Percentiles rank a stretch among this genome's conserved stretches.
These are phyloP conservation scores for Holothuria leucospilota DNA, from an alignment of 53 echinoderm and acorn worm species.

Conservation along the genomic window DNA sequence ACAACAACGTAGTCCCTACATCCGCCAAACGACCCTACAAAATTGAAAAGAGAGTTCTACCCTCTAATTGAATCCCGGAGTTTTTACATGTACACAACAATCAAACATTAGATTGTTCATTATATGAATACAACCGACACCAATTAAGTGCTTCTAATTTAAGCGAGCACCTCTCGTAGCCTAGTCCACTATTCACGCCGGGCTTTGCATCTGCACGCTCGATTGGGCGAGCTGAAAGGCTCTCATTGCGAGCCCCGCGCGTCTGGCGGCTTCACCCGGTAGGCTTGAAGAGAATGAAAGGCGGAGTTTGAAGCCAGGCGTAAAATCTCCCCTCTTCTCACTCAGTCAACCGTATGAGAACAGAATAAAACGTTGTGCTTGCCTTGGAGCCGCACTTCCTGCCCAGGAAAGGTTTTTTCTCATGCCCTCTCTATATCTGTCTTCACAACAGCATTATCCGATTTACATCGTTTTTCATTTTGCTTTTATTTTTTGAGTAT, in stretches of 20 bases:
- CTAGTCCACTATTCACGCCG: constrained; percentile 22
- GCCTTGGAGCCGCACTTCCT: constrained; percentile 36
- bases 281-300: constrained; percentile 11
- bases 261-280: constrained; percentile 33
- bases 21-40: constrained; percentile 12
- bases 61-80: constrained; percentile 34
- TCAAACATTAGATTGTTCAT: constrained; percentile 19
- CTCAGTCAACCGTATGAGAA: constrained; percentile 10
- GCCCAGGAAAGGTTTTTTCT: background rate
- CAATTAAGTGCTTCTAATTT: constrained; percentile 43
- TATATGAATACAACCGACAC: constrained; percentile 26
- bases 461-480: constrained; percentile 7
- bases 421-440: background rate
- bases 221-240: constrained; percentile 23
- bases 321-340: constrained; percentile 32
- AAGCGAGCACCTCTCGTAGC: constrained; percentile 20
- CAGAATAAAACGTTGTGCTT: constrained; percentile 38
- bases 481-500: too few relatives aligned
- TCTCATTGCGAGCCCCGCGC: constrained; percentile 21
- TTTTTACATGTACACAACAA: constrained; percentile 14
- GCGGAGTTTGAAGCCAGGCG: constrained; percentile 28
- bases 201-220: constrained; percentile 15
- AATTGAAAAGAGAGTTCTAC: background rate
- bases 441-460: constrained; percentile 38
- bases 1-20: constrained; percentile 31